A percentile compares a stretch with the other conserved stretches of the same genome.
Evolutionary conservation across 2,888 invertebrate genomes (phyloP).

Genomic region (Lordiphosa andalusiaca): DNA sequence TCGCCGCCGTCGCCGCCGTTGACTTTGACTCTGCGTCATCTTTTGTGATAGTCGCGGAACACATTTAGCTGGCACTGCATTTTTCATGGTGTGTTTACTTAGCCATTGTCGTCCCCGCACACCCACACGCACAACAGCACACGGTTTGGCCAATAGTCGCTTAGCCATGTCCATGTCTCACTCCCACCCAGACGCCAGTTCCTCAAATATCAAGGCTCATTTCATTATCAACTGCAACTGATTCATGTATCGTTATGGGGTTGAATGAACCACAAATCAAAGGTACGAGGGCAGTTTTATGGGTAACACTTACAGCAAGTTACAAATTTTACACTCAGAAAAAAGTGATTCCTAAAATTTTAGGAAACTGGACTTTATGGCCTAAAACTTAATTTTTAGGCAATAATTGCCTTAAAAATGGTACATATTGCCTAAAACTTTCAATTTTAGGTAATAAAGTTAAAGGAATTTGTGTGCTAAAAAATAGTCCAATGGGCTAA

Average conservation of each 20-base stretch:
- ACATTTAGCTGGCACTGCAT: constrained; percentile 24
- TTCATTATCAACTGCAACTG: constrained; percentile 35
- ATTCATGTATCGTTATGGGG: constrained; percentile 20
- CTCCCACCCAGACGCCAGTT: constrained; percentile 18
- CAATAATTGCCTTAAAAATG: too few relatives aligned
- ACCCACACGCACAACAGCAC: constrained; percentile 22
- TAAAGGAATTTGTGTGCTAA: too few relatives aligned
- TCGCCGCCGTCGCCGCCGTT: constrained; percentile 5
- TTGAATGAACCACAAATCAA: too few relatives aligned
- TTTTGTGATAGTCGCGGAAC: constrained; percentile 13
- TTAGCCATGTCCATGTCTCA: neutral
- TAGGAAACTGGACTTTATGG: too few relatives aligned
- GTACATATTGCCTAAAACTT: too few relatives aligned
- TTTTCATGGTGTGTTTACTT: constrained; percentile 20
- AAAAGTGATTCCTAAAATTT: too few relatives aligned
- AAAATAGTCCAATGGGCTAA: too few relatives aligned
- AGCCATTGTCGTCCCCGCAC: constrained; percentile 28
- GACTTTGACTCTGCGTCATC: constrained; percentile 12
- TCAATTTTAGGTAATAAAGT: too few relatives aligned
- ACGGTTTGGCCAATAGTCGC: constrained; percentile 16
- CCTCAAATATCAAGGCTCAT: constrained; percentile 31
- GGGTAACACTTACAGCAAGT: too few relatives aligned
- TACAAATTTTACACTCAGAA: too few relatives aligned
- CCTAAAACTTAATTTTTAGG: too few relatives aligned
- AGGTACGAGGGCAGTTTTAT: too few relatives aligned